Evolutionary conservation across 2,888 invertebrate species (phyloP), one percentile per base, ranked within the genome.

Genomic region (Athetis lepigone): DNA sequence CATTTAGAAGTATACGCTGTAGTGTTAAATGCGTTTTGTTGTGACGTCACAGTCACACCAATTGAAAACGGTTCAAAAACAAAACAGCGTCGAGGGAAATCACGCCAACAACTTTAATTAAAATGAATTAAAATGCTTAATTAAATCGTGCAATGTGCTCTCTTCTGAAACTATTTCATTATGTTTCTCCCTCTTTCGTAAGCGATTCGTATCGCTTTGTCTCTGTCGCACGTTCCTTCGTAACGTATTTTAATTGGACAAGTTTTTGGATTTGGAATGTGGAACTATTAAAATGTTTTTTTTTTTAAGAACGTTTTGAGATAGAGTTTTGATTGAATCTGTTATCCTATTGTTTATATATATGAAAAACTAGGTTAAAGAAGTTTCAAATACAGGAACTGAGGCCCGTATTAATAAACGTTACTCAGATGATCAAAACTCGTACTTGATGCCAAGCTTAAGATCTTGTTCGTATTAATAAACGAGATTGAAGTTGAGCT

Each of bases 41-140:
- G n/a, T n/a, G n/a, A n/a, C 1, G 8, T 8, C 2, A 11, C 19
- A 8, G 11, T 56, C 46, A 16, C 36, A 36, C 37, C 46, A 56
- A 56, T 18, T 21, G 21, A 43, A 13, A 21, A 5, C 8, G 57
- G 58, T 56, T 21, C 47, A 13, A 45, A 45, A 68, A 58, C 63
- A 68, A 73, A 73, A 71, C 46, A 11, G 47, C 52, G 74, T 62
- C 77, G 33, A 8, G 67, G 74, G 63, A 76, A 78, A 73, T 76
- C 68, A 65, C 63, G 49, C 56, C 75, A 59, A 51, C 42, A 47
- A 47, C 23, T 74, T 77, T 74, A 61, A 78, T 77, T 74, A 77
- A 79, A 74, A 79, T 86, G 85, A 85, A 88, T 88, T 88, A 88
- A 85, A 83, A 85, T 84, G 83, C 87, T 84, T 85, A 87, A 88